Base-by-base conservation (phyloP, 2,113 vertebrate genomes). In the Vireo altiloquus region DNA sequence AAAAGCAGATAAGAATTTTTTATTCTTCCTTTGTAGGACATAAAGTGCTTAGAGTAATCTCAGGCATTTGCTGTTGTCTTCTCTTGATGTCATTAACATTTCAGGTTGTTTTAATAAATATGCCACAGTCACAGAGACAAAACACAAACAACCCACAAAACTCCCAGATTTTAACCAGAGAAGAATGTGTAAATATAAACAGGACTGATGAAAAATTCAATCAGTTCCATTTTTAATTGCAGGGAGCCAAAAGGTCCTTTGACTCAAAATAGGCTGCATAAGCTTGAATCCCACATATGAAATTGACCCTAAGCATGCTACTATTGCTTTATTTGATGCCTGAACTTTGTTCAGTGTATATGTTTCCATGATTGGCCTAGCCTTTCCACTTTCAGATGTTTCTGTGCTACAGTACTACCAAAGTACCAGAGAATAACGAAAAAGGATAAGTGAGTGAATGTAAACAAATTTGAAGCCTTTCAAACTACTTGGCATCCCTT, bases 101-200 rank as follows among this genome's bases (percentile, higher is more conserved):
- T 74, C 46, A 65, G 33, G 7, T 4, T 49, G 12, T 13, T 61
- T 54, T 87, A 54, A 33, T 5, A 27, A 65, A 63, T 70, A 50
- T 10, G 4, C 21, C 35, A 11, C 46, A 89, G 28, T 65, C 84
- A 82, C n/a, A 76, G 52, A 90, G 15, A 69, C 25, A 89, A 77
- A 90, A 80, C 44, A 69, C 15, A 76, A 82, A 93, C 3, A 12
- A 82, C 15, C 5, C 56, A 72, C 17, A 76, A 63, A 15, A 5
- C 5, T 10, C 21, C 19, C 22, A 21, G 5, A 61, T 92, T 90
- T 83, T 66, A 87, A 81, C 19, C 20, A 57, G 59, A 82, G 15
- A 95, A 72, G 42, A 88, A 90, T 91, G 63, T 63, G 17, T 59
- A 91, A 87, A 59, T 72, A 90, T 80, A 94, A 92, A 87, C n/a